Conservation (phyloP, 2,888 invertebrate genomes). For the Orthosia incerta region DNA sequence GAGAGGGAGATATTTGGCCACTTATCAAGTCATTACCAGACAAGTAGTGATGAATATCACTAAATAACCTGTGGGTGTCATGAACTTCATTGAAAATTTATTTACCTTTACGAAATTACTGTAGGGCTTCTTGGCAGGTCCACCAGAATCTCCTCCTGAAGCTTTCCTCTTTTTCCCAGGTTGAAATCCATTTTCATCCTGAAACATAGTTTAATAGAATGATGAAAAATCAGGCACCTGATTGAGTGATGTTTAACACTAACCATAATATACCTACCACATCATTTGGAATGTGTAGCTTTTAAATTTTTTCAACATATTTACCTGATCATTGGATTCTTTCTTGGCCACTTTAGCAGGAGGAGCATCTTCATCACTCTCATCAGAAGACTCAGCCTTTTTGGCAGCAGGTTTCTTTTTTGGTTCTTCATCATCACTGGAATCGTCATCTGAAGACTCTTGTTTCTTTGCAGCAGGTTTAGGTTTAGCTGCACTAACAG, state of each 20-base stretch:
- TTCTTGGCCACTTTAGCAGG: slow-evolving; percentile 75
- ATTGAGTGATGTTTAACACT: neutral
- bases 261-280: neutral
- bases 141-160: slow-evolving; percentile 79
- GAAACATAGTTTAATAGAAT: slow-evolving; percentile 37
- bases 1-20: neutral
- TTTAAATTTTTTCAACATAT: neutral
- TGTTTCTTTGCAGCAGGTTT: slow-evolving; percentile 62
- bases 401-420: slow-evolving; percentile 69
- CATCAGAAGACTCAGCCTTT: slow-evolving; percentile 75
- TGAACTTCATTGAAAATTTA: slow-evolving; percentile 18
- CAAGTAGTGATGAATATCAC: neutral
- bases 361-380: slow-evolving; percentile 74
- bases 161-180: slow-evolving; percentile 86
- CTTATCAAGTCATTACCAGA: neutral
- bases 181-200: slow-evolving; percentile 75
- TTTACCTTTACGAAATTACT: slow-evolving; percentile 93
- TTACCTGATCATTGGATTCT: slow-evolving; percentile 70
- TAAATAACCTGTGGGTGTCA: neutral
- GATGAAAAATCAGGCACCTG: neutral
- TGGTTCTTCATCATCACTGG: slow-evolving; percentile 73
- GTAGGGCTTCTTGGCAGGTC: slow-evolving; percentile 91
- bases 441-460: slow-evolving; percentile 67
- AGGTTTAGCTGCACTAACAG: slow-evolving; percentile 62
- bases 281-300: neutral